These are phyloP conservation scores for Volucella zonaria DNA, from an alignment of 2,888 invertebrate species.

Conservation along the genomic window DNA sequence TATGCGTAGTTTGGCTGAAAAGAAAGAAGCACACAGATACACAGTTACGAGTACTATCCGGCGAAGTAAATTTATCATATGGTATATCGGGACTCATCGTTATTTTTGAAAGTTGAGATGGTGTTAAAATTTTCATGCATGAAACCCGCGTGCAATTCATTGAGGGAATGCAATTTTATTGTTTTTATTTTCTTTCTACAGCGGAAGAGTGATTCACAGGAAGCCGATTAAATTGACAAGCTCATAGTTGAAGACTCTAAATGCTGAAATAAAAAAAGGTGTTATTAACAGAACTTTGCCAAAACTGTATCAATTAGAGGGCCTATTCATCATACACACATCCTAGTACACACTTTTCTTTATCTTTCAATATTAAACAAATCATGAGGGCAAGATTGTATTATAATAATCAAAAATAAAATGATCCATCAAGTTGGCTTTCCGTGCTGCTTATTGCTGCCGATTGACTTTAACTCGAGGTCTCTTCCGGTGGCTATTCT, in stretches of 20 bases:
- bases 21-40: background rate
- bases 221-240: constrained; percentile 18
- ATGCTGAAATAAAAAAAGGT: no score
- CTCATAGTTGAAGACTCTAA: background rate
- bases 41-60: no score
- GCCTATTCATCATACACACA: no score
- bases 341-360: no score
- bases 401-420: no score
- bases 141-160: background rate
- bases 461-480: background rate
- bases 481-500: constrained; percentile 42
- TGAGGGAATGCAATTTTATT: constrained; percentile 12
- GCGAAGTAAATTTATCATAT: background rate
- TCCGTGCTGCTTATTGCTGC: no score
- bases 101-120: background rate
- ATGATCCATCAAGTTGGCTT: no score
- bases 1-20: background rate
- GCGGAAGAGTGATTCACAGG: constrained; percentile 27
- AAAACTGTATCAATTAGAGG: no score
- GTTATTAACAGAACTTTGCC: no score
- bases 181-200: background rate
- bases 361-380: no score
- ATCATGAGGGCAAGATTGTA: no score
- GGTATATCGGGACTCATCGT: background rate
- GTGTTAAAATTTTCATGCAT: constrained; percentile 14